Conservation (phyloP, 2,797 vertebrate genomes). For the Danionella dracula region DNA sequence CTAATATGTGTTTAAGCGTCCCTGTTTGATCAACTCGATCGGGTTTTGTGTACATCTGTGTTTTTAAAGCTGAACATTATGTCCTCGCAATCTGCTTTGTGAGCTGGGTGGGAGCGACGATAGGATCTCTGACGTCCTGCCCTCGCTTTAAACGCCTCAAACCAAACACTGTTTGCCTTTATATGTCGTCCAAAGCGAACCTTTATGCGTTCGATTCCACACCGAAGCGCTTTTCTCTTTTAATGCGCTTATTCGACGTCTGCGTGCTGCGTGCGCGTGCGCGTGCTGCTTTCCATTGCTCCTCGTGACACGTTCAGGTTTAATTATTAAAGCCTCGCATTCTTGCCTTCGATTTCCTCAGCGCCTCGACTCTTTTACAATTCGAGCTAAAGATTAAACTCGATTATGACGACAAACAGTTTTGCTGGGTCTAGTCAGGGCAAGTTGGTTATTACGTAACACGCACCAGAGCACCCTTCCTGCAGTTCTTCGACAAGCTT, state of each 20-base stretch:
- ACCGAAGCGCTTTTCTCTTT: background rate
- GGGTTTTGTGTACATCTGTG: background rate
- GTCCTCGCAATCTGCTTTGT: background rate
- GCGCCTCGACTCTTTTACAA: background rate
- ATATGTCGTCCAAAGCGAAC: background rate
- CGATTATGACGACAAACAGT: background rate
- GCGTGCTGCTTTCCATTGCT: background rate
- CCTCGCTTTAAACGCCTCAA: background rate
- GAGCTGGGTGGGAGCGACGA: slow-evolving; percentile 11
- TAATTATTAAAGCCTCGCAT: slow-evolving; percentile 1
- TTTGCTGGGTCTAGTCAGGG: slow-evolving; percentile 26
- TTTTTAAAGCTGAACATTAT: slow-evolving; percentile 17
- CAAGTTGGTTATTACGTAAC: slow-evolving; percentile 79
- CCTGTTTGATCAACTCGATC: too few species aligned
- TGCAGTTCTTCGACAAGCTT: slow-evolving; percentile 20
- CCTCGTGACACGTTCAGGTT: slow-evolving; percentile 10
- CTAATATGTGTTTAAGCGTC: too few species aligned
- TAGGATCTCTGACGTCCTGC: background rate
- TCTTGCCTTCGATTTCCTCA: background rate
- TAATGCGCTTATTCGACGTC: background rate
- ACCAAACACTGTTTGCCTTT: background rate
- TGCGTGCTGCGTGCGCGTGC: background rate
- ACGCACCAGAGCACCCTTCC: slow-evolving; percentile 43
- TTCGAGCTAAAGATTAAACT: background rate
- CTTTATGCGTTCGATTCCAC: background rate